Conservation (phyloP, 2,113 vertebrate genomes). For the Drymodes brunneopygia region DNA sequence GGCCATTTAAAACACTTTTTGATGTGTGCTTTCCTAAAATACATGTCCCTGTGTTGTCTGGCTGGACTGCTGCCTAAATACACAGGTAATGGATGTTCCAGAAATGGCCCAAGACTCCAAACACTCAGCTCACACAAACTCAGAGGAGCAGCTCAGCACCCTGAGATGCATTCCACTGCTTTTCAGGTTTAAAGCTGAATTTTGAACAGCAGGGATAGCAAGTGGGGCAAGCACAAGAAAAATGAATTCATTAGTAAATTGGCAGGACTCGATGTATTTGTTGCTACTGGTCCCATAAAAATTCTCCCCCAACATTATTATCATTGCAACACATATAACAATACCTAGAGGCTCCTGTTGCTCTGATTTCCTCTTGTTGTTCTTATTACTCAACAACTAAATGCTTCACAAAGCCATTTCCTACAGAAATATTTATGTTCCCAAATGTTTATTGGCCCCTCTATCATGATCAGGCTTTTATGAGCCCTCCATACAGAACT, state of each 20-base stretch:
- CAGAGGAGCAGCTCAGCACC: neutral
- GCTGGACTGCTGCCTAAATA: neutral
- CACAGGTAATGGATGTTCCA: neutral
- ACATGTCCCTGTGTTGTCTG: neutral
- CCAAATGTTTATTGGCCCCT: slow-evolving; percentile 66
- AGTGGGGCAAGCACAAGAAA: neutral
- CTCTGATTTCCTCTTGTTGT: slow-evolving; percentile 49
- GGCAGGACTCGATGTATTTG: neutral
- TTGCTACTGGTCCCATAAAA: slow-evolving; percentile 12
- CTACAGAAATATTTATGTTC: slow-evolving; percentile 66
- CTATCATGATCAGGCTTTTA: slow-evolving; percentile 68
- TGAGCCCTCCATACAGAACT: slow-evolving; percentile 50
- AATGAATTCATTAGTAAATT: neutral
- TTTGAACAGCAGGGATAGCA: neutral
- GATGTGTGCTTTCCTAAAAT: neutral
- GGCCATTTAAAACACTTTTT: slow-evolving; percentile 19
- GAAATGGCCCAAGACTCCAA: neutral
- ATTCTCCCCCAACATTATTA: slow-evolving; percentile 12
- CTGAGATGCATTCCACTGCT: neutral
- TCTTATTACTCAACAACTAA: slow-evolving; percentile 64
- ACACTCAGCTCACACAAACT: neutral
- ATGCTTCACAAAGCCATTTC: slow-evolving; percentile 68
- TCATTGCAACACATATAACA: neutral
- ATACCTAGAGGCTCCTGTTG: slow-evolving; percentile 46
- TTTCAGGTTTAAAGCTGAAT: neutral